Evolutionary conservation across 2,888 invertebrate genomes (phyloP), one percentile per base, ranked within the genome.

Genomic region (Drosophila melanosoma): DNA sequence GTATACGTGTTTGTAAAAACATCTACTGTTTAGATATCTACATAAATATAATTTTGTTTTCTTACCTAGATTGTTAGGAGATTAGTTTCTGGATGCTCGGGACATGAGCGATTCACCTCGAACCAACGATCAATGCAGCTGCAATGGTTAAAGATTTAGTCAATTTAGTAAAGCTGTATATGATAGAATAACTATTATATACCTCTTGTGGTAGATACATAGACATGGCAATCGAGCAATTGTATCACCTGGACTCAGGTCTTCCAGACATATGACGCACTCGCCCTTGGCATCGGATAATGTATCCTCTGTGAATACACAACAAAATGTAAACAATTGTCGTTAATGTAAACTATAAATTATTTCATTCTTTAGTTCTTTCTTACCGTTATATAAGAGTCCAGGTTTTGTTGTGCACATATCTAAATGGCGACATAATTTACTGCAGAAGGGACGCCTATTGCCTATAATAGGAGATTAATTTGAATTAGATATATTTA

Each of bases 381-480:
- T 23, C 87, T 94, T 92, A 99, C 99, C 99, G 95, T 99, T 99
- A 94, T 99, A 99, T 92, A 97, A 98, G 93, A 99, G 97, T 91
- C n/a, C n/a, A n/a, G n/a, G n/a, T n/a, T n/a, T n/a, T n/a, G 99
- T 99, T 94, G 99, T 97, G 95, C 99, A 99, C 97, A 99, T 98
- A 92, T 99, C 98, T 93, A 99, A 96, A 94, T 99, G 99, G 95
- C 98, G n/a, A n/a, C n/a, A n/a, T n/a, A n/a, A n/a, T n/a, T n/a
- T n/a, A n/a, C n/a, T n/a, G n/a, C n/a, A n/a, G n/a, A n/a, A n/a
- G n/a, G n/a, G n/a, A n/a, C n/a, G n/a, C n/a, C n/a, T n/a, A n/a
- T n/a, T 97, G 94, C 99, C 99, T 99, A 95, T 10, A 20, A 59
- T 12, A 5, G 12, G 29, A 32, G 12, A 33, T 29, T 1, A 20